Conservation (phyloP, 2,888 invertebrate species). For the Chloromyia formosa region DNA sequence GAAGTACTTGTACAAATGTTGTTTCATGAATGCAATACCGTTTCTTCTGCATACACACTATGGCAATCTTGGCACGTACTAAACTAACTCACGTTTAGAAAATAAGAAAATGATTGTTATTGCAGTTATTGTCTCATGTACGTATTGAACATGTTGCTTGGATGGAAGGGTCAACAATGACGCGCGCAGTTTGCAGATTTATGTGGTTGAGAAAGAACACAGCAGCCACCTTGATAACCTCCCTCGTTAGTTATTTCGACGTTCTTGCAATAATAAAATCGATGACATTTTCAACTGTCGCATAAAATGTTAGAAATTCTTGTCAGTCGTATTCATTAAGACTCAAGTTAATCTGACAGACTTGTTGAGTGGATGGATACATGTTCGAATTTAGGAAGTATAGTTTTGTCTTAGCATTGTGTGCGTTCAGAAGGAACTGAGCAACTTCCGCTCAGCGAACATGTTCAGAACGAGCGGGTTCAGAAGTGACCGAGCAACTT, state of each 20-base stretch:
- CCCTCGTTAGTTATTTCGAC: neutral
- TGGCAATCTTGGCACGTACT: slow-evolving; percentile 35
- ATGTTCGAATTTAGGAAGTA: neutral
- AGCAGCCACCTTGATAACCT: slow-evolving; percentile 20
- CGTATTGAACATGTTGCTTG: slow-evolving; percentile 1
- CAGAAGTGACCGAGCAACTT: too few relatives aligned
- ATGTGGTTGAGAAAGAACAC: slow-evolving; percentile 13
- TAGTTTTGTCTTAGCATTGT: too few relatives aligned
- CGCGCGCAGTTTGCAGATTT: too few relatives aligned
- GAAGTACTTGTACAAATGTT: slow-evolving; percentile 16
- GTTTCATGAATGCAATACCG: slow-evolving; percentile 22
- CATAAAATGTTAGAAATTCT: slow-evolving; percentile 7
- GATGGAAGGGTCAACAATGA: slow-evolving; percentile 29
- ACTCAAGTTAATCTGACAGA: neutral
- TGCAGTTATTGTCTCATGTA: slow-evolving; percentile 32
- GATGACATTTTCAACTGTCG: neutral
- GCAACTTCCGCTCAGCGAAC: too few relatives aligned
- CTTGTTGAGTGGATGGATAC: neutral
- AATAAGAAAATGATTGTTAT: slow-evolving; percentile 39
- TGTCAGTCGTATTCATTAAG: neutral
- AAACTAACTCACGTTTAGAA: slow-evolving; percentile 37
- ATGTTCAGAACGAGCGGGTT: too few relatives aligned
- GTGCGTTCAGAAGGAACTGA: too few relatives aligned
- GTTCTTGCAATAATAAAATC: slow-evolving; percentile 25
- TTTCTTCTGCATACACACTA: slow-evolving; percentile 2